These are phyloP conservation scores for Phalera bucephala DNA, from an alignment of 2,888 invertebrate species.

Conservation along the genomic window DNA sequence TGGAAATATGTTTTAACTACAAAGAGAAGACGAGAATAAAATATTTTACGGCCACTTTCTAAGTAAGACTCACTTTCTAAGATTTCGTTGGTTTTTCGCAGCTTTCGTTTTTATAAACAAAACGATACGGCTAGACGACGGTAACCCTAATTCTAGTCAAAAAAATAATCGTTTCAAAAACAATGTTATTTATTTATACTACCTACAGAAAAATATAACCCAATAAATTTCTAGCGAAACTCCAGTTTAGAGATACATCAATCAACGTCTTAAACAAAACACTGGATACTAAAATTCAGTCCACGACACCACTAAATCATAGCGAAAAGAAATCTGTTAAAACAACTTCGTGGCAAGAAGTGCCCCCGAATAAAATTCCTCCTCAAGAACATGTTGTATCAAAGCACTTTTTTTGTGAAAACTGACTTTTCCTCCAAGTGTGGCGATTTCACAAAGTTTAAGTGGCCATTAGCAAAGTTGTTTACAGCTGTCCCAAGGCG, in stretches of 20 bases:
- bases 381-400: conserved; percentile 24
- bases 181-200: too few relatives aligned
- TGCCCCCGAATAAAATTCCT: conserved; percentile 9
- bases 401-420: conserved; percentile 30
- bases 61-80: too few relatives aligned
- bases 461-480: conserved; percentile 71
- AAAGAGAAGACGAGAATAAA: too few relatives aligned
- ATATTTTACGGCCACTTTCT: too few relatives aligned
- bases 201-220: neutral
- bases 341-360: conserved; percentile 8
- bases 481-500: conserved; percentile 63
- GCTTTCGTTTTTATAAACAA: too few relatives aligned
- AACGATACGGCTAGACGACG: too few relatives aligned
- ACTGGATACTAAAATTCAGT: conserved; percentile 4
- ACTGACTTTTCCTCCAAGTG: conserved; percentile 43
- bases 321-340: conserved; percentile 15
- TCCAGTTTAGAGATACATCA: conserved; percentile 4
- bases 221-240: neutral
- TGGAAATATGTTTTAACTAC: too few relatives aligned
- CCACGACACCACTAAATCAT: conserved; percentile 11
- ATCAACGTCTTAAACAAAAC: conserved; percentile 9
- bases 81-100: too few relatives aligned
- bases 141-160: too few relatives aligned
- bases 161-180: too few relatives aligned
- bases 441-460: conserved; percentile 63